Base-by-base conservation (phyloP, 1,140 invertebrate genomes). In the Nasonia longicornis region DNA sequence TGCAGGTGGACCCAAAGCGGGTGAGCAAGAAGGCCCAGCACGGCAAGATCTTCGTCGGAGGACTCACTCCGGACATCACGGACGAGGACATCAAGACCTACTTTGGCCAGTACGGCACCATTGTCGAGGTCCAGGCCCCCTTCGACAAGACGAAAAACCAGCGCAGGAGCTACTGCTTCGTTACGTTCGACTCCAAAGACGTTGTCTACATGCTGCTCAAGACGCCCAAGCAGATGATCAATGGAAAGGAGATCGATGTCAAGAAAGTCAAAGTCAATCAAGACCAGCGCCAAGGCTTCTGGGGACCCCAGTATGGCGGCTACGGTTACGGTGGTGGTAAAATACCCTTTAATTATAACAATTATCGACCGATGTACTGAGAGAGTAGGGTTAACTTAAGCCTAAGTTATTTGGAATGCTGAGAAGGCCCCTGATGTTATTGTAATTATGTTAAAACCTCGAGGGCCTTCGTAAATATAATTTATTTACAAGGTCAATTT, bases 91-190 rank as follows among this genome's bases (percentile, higher is more conserved):
- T 95, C 31, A 92, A 91, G 82, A 87, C 89, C n/a, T 93, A 94
- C 84, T 94, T 94, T 84, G 86, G 90, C 73, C 91, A 93, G 83
- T 94, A 92, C 86, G 94, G 94, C 12, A 93, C 90, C 8, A 93
- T 95, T 48, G 92, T 93, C 8, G 93, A 94, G 83, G 86, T 95
- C 22, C 94, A 95, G 86, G 91, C 93, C n/a, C 94, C 94, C n/a
- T 94, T 93, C 85, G 94, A 95, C 86, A 94, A 94, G 85, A 91
- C 91, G 82, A 94, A 94, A 86, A 94, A 94, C 85, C 93, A 94
- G 75, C 89, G 93, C 45, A 92, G 94, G 83, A 93, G 93, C 7
- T 95, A 94, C 84, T 94, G 93, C 84, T 95, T 95, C 84, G 92
- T 95, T 58, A 94, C 93, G 1, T 95, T 94, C 86, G 93, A 94